Evolutionary conservation across 1,140 invertebrate species (phyloP).

Genomic region (Lordiphosa collinella): DNA sequence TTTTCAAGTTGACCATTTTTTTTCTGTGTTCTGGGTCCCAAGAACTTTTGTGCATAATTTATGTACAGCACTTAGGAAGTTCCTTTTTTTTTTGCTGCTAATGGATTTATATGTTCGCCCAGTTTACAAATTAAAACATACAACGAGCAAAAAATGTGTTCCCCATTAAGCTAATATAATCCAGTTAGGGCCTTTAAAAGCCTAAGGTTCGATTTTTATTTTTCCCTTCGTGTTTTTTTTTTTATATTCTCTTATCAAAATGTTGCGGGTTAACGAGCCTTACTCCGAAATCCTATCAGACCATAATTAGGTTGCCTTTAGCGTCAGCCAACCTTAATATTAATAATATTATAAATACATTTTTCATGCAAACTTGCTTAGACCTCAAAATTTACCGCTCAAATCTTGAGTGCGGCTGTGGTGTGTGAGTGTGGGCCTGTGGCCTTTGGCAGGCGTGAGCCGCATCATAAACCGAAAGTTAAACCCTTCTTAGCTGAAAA

Average conservation of each 20-base stretch:
- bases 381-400: conserved; percentile 43
- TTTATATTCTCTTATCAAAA: conserved; percentile 22
- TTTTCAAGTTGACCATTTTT: conserved; percentile 58
- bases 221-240: conserved; percentile 12
- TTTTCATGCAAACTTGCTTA: conserved; percentile 60
- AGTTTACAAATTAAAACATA: conserved; percentile 41
- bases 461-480: conserved; percentile 60
- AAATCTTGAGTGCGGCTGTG: conserved; percentile 10
- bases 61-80: conserved; percentile 16
- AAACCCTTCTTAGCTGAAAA: conserved; percentile 71
- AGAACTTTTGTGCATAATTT: conserved; percentile 63
- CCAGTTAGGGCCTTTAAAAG: background rate
- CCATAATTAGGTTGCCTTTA: conserved; percentile 37
- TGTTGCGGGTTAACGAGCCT: conserved; percentile 21
- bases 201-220: no score
- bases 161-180: conserved; percentile 35
- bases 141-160: conserved; percentile 36
- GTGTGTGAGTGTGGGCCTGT: conserved; percentile 1
- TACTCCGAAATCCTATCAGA: conserved; percentile 43
- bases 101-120: conserved; percentile 50
- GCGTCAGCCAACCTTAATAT: conserved; percentile 54
- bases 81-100: conserved; percentile 20
- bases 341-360: conserved; percentile 73
- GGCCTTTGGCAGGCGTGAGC: conserved; percentile 49
- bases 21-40: conserved; percentile 7